Evolutionary conservation across 2,113 vertebrate species (phyloP).

Genomic region (Zosterops hypoxanthus): DNA sequence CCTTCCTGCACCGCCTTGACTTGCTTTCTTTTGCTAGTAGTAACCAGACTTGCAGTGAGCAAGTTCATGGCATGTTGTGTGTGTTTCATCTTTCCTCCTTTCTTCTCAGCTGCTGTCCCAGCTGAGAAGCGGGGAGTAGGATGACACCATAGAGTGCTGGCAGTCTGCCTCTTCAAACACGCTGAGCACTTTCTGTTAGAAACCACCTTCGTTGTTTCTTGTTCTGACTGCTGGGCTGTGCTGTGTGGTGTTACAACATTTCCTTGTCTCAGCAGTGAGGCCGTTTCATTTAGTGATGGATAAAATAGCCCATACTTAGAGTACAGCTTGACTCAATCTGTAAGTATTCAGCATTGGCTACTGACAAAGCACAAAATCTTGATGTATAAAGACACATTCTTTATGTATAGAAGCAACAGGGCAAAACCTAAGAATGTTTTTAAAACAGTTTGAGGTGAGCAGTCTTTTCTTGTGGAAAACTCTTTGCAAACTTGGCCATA

Average conservation of each 20-base stretch:
- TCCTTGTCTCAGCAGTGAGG: not conserved
- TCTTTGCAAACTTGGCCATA: not conserved
- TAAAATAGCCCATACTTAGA: not conserved
- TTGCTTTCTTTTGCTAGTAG: not conserved
- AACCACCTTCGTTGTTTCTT: conserved; percentile 23
- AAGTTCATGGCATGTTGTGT: not conserved
- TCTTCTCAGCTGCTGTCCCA: conserved; percentile 14
- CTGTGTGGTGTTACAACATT: not conserved
- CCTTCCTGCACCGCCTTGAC: not conserved
- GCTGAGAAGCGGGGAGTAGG: conserved; percentile 11
- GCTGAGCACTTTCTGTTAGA: not conserved
- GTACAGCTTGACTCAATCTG: conserved; percentile 24
- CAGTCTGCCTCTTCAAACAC: conserved; percentile 49
- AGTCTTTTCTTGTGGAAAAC: not conserved
- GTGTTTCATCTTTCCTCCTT: not conserved
- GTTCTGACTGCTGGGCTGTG: not conserved
- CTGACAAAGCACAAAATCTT: not conserved
- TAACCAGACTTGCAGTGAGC: not conserved
- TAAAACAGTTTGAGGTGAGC: not conserved
- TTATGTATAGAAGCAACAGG: not conserved
- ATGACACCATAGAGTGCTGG: conserved; percentile 25
- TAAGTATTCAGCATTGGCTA: not conserved
- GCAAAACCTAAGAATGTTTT: not conserved
- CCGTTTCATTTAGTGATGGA: not conserved
- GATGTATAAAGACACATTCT: not conserved